These are phyloP conservation scores for Neosilurus hyrtlii DNA, from an alignment of 2,797 vertebrate species.

Conservation along the genomic window DNA sequence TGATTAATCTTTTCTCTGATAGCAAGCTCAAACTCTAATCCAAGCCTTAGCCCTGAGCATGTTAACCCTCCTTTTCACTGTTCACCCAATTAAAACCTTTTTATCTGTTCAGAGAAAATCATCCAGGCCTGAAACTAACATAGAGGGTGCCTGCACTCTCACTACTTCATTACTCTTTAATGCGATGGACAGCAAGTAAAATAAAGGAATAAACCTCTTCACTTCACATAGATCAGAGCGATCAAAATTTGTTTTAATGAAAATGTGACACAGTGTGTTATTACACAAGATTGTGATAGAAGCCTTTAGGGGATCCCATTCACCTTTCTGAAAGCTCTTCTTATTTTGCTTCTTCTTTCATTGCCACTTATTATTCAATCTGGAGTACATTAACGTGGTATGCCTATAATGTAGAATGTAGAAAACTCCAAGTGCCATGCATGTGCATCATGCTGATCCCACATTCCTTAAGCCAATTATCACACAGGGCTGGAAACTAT, in stretches of 20 bases:
- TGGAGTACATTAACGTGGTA: neutral
- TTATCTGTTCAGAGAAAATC: slow-evolving; percentile 26
- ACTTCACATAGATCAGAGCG: neutral
- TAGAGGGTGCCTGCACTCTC: slow-evolving; percentile 9
- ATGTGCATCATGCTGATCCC: slow-evolving; percentile 34
- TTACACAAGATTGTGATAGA: slow-evolving; percentile 7
- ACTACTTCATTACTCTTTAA: slow-evolving; percentile 39
- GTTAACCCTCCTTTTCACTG: slow-evolving; percentile 26
- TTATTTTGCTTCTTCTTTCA: slow-evolving; percentile 9
- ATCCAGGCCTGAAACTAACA: neutral
- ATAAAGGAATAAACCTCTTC: slow-evolving; percentile 11
- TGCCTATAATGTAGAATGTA: too few species aligned
- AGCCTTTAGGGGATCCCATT: neutral
- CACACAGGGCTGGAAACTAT: slow-evolving; percentile 63
- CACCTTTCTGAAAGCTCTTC: neutral
- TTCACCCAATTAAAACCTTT: slow-evolving; percentile 45
- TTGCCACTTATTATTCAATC: neutral
- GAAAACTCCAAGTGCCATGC: neutral
- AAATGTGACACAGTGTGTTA: slow-evolving; percentile 3
- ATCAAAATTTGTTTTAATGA: neutral
- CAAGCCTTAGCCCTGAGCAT: neutral
- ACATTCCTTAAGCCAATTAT: slow-evolving; percentile 60
- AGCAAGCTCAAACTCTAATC: neutral
- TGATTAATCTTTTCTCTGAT: neutral
- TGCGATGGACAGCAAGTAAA: neutral